A percentile compares a stretch with the other conserved stretches of the same genome.
Evolutionary conservation across 2,113 vertebrate genomes (phyloP).

Genomic region (Globicephala melas): DNA sequence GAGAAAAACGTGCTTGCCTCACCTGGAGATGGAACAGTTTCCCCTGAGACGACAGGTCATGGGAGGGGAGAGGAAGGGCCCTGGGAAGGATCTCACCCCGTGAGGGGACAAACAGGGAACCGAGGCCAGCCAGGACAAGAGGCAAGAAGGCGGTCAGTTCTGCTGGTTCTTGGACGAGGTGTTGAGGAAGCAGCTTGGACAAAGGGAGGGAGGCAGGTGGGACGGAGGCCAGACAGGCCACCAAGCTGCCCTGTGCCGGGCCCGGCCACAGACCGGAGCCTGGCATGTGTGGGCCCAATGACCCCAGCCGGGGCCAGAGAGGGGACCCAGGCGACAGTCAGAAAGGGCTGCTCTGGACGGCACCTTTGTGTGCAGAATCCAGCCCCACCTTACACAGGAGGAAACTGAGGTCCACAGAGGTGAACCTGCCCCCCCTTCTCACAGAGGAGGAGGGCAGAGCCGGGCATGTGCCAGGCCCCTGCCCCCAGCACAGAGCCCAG

Average conservation of each 20-base stretch:
- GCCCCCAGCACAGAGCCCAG: background rate
- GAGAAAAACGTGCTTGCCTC: background rate
- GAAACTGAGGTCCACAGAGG: background rate
- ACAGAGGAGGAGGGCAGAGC: background rate
- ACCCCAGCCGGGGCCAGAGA: background rate
- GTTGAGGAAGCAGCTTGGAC: background rate
- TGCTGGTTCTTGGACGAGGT: fast-evolving
- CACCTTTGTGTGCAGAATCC: background rate
- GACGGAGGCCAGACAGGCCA: background rate
- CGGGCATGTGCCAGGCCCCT: background rate
- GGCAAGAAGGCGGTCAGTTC: background rate
- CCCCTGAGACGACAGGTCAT: fast-evolving
- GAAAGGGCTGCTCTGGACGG: background rate
- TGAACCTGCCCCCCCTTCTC: fast-evolving
- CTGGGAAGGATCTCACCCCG: background rate
- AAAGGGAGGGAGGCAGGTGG: background rate
- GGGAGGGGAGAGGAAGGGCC: background rate
- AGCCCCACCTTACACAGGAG: background rate
- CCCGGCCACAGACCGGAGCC: fast-evolving
- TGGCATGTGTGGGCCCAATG: background rate
- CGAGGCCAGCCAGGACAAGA: too few relatives aligned
- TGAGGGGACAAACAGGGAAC: background rate
- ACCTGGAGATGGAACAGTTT: background rate
- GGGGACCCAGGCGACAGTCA: background rate
- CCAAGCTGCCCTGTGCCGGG: background rate